phyloP scores from a whole-genome alignment of 2,888 invertebrate species.

The Zootermopsis nevadensis region DNA sequence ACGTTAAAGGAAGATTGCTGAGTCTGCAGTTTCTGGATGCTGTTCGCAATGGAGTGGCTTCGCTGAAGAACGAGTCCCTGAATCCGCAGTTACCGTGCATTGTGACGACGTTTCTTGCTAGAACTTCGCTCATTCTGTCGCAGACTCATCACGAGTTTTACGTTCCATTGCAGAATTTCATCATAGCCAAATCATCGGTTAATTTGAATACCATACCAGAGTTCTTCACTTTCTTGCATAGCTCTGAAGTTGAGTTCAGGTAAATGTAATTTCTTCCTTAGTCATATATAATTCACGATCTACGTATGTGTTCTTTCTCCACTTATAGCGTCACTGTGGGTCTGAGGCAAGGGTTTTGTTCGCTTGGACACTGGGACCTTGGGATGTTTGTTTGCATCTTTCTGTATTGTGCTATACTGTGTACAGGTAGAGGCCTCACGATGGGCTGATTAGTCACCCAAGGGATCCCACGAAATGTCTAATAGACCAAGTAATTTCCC shows the following conservation, averaged over 20 bases:
- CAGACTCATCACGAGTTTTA: slow-evolving; percentile 83
- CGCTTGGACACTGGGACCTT: no score
- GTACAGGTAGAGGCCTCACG: no score
- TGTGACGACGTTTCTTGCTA: slow-evolving; percentile 77
- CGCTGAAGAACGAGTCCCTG: slow-evolving; percentile 51
- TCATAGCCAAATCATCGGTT: slow-evolving; percentile 81
- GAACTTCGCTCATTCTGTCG: slow-evolving; percentile 76
- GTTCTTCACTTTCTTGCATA: slow-evolving; percentile 79
- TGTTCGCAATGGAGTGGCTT: slow-evolving; percentile 71
- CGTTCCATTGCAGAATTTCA: slow-evolving; percentile 79
- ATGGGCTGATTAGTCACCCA: no score
- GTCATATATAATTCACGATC: background rate
- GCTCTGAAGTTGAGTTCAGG: slow-evolving; percentile 13
- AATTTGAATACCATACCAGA: slow-evolving; percentile 88
- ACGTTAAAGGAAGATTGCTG: slow-evolving; percentile 74
- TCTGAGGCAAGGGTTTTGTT: no score
- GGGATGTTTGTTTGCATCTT: no score
- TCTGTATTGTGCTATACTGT: no score
- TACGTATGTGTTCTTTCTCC: no score
- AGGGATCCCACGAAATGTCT: no score
- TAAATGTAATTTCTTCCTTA: background rate
- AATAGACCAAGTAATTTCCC: no score
- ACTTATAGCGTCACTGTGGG: no score
- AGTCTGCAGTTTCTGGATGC: slow-evolving; percentile 77
- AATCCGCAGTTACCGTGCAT: slow-evolving; percentile 69